Evolutionary conservation across 1,140 invertebrate genomes (phyloP), one percentile per base, ranked within the genome.

Genomic region (Chlorops oryzae): DNA sequence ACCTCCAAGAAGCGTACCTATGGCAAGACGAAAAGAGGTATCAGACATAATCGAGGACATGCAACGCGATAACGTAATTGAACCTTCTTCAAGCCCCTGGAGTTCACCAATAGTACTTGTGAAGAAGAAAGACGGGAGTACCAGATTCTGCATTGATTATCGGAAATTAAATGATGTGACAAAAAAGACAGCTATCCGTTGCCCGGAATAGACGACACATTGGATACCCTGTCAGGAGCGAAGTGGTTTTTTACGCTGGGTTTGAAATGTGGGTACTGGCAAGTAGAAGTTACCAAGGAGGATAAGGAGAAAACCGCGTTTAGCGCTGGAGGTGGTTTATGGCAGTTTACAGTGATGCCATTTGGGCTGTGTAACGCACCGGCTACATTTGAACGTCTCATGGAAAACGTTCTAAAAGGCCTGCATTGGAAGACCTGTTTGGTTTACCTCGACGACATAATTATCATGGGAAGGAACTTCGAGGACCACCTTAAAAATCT

Each of bases 161-260:
- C 47, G 67, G 1, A 18, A 46, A 15, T 37, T 74, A 5, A 75
- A 74, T 49, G 46, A 59, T 2, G 52, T 66, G 1, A 74, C 72
- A 2, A 54, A 54, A 48, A 55, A 13, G 70, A 72, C 32, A 35
- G 32, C 3, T 81, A 75, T 59, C 77, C 78, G 0, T 51, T 82
- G 5, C 79, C 78, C 2, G 57, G 67, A 6, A 77, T 81, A 5
- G 71, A 75, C 3, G 45, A 48, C 21, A 50, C 50, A 12, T 17
- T 54, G 2, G 22, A 41, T 12, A 51, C 32, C 2, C 25, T 47
- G n/a, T 12, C 37, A 20, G 50, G 44, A 7, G 13, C 55, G 9
- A 59, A 42, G 28, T 62, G 51, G 38, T 74, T 75, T 55, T 61
- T 65, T 0, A 66, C 61, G 2, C 18, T 76, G 4, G 75, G 77